Conservation (phyloP, 2,113 vertebrate species). For the Neodon shergylaensis region DNA sequence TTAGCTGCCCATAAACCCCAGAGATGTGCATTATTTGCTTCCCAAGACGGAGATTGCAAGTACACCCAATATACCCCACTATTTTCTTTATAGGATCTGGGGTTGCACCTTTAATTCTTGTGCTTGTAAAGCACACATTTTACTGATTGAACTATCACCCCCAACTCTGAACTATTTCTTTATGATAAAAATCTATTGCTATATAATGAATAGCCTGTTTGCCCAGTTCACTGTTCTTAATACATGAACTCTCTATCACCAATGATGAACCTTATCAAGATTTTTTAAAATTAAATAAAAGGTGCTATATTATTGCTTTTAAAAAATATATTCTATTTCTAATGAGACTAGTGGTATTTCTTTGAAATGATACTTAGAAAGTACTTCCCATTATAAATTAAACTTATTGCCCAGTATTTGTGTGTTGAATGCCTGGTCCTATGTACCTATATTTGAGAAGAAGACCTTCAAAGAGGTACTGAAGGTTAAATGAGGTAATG, state of each 20-base stretch:
- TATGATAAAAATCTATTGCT: constrained; percentile 17
- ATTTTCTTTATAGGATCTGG: neutral
- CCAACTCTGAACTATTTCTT: neutral
- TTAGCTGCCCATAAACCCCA: neutral
- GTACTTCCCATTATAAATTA: neutral
- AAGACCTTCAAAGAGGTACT: neutral
- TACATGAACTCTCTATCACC: neutral
- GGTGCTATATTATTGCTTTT: neutral
- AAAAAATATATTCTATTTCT: neutral
- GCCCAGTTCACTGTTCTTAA: neutral
- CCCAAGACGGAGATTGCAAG: neutral
- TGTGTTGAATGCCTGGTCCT: neutral
- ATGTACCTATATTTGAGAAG: neutral
- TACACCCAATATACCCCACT: neutral
- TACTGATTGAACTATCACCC: neutral
- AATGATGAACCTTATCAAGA: neutral
- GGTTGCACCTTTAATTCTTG: too few relatives aligned
- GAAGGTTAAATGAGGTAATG: neutral
- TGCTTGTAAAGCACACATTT: neutral
- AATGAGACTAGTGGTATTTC: neutral
- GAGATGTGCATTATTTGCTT: neutral
- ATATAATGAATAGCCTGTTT: neutral
- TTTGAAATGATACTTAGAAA: neutral
- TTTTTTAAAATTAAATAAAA: constrained; percentile 19
- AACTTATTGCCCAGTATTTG: neutral